A percentile compares a stretch with the other conserved stretches of the same genome.
Conservation (phyloP, 2,888 invertebrate genomes). For the Allophyes oxyacanthae region DNA sequence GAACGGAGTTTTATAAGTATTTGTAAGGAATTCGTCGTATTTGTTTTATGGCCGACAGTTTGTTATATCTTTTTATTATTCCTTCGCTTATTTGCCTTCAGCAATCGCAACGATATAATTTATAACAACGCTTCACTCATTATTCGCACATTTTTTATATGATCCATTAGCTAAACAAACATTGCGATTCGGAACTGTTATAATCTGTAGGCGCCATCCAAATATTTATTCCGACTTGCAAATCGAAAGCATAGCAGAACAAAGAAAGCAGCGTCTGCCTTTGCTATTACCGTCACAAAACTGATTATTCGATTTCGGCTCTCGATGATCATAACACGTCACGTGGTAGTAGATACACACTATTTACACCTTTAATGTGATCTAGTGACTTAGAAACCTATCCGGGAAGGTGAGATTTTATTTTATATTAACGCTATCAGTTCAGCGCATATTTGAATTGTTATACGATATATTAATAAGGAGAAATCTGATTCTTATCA, state of each 20-base stretch:
- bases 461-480: too few species aligned
- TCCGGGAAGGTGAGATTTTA: too few species aligned
- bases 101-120: too few species aligned
- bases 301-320: constrained; percentile 15
- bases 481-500: too few species aligned
- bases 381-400: too few species aligned
- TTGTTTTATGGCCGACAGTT: constrained; percentile 23
- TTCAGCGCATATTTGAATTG: too few species aligned
- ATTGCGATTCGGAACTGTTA: constrained; percentile 15
- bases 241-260: constrained; percentile 11
- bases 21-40: constrained; percentile 18
- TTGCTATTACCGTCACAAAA: constrained; percentile 8
- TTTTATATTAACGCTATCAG: too few species aligned
- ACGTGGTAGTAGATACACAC: too few species aligned
- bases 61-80: too few species aligned
- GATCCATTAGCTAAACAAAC: constrained; percentile 2
- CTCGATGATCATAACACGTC: constrained; percentile 5
- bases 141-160: not conserved
- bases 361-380: too few species aligned
- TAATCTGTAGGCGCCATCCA: constrained; percentile 1
- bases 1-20: constrained; percentile 33
- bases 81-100: not conserved
- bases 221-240: constrained; percentile 27
- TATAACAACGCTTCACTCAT: too few species aligned
- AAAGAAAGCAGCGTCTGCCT: constrained; percentile 13